Conservation (phyloP, 2,797 vertebrate species). For the Gallirallus australis region DNA sequence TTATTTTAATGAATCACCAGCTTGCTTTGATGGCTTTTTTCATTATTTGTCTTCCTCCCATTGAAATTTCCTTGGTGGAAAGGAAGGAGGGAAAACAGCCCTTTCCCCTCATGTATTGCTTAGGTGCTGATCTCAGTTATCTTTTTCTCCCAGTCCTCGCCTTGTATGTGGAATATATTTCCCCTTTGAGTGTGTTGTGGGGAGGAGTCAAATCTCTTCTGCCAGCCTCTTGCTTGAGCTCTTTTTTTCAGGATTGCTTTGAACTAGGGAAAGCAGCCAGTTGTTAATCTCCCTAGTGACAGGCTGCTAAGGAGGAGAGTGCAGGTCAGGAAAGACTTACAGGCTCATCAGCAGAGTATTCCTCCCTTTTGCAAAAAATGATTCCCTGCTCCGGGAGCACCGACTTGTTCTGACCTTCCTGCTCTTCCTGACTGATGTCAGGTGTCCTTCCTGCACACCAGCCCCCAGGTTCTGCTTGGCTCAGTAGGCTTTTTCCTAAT, state of each 20-base stretch:
- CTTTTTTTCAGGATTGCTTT: slow-evolving; percentile 50
- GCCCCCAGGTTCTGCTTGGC: neutral
- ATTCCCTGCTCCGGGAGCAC: neutral
- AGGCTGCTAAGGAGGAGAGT: slow-evolving; percentile 23
- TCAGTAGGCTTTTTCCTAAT: neutral
- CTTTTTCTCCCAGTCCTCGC: slow-evolving; percentile 39
- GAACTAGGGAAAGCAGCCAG: slow-evolving; percentile 46
- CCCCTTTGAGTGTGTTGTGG: neutral
- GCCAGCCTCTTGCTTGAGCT: slow-evolving; percentile 26
- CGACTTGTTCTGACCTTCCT: neutral
- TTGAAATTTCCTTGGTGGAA: slow-evolving; percentile 57
- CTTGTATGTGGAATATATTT: slow-evolving; percentile 60
- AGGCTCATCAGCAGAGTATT: neutral
- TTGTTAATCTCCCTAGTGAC: slow-evolving; percentile 62
- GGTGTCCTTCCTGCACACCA: neutral
- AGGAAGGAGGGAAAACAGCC: slow-evolving; percentile 32
- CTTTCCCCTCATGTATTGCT: slow-evolving; percentile 30
- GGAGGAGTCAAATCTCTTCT: slow-evolving; percentile 54
- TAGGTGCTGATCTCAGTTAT: slow-evolving; percentile 63
- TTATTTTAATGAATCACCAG: slow-evolving; percentile 69
- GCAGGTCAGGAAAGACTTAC: slow-evolving; percentile 6
- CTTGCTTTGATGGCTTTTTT: slow-evolving; percentile 68
- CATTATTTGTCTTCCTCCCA: slow-evolving; percentile 56
- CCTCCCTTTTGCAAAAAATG: neutral
- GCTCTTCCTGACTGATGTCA: neutral